These are phyloP conservation scores for Allochrocebus solatus DNA, from an alignment of 2,797 vertebrate species.

Conservation along the genomic window DNA sequence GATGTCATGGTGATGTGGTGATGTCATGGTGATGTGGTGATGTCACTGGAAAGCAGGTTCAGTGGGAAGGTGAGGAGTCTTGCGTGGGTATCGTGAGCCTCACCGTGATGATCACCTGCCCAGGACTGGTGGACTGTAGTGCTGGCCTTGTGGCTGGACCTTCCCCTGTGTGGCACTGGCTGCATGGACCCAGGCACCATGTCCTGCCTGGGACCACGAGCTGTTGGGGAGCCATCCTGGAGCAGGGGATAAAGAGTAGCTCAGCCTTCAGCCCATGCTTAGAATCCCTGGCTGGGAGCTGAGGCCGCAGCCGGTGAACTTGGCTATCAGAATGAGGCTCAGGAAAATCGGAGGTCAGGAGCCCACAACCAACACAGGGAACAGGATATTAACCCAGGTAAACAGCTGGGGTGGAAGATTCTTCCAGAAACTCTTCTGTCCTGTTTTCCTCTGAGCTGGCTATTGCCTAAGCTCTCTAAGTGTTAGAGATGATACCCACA, in stretches of 20 bases:
- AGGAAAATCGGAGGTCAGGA: too few species aligned
- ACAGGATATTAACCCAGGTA: not conserved
- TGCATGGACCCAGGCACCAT: too few species aligned
- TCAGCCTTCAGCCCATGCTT: not conserved
- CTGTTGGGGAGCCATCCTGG: too few species aligned
- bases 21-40: too few species aligned
- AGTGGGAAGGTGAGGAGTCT: not conserved
- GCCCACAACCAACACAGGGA: fast-evolving
- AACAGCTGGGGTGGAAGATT: not conserved
- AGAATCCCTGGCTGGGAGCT: too few species aligned
- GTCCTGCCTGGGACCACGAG: too few species aligned
- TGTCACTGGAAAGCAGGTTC: too few species aligned
- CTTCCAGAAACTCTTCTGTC: not conserved
- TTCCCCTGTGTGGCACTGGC: not conserved
- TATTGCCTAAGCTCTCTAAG: not conserved
- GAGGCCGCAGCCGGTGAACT: fast-evolving
- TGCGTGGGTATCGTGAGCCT: too few species aligned
- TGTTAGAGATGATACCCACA: too few species aligned
- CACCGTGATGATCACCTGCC: not conserved
- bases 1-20: too few species aligned
- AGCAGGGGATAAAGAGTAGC: too few species aligned
- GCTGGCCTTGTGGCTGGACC: not conserved
- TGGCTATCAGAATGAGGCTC: not conserved
- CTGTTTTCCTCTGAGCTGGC: not conserved
- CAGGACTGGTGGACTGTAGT: not conserved